phyloP scores from a whole-genome alignment of 2,113 vertebrate genomes.

The Clarias batrachus region DNA sequence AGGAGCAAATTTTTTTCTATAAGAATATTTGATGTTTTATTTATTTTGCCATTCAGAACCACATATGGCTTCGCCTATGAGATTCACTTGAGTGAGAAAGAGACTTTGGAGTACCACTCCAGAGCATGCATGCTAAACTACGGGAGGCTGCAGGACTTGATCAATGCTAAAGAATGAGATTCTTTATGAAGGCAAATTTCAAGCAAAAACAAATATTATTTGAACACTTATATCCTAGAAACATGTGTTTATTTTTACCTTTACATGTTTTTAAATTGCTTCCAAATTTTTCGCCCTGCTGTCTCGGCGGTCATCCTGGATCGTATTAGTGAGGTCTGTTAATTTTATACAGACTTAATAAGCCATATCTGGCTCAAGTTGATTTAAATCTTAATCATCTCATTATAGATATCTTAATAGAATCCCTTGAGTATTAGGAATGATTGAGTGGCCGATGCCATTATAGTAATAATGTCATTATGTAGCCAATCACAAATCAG shows the following conservation, averaged over 20 bases:
- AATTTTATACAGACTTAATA: neutral
- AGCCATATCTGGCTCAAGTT: neutral
- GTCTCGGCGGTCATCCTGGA: neutral
- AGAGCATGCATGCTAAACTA: neutral
- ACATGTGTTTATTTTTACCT: too few species aligned
- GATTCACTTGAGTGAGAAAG: neutral
- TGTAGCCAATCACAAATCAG: slow-evolving; percentile 4
- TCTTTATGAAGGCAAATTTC: neutral
- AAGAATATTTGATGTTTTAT: too few species aligned
- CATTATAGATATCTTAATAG: neutral
- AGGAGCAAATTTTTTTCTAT: too few species aligned
- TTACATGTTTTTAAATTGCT: too few species aligned
- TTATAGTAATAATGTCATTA: slow-evolving; percentile 16
- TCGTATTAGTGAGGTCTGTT: neutral
- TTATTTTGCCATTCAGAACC: too few species aligned
- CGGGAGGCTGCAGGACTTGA: neutral
- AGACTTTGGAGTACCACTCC: neutral
- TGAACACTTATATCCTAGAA: neutral
- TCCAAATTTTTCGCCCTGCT: neutral
- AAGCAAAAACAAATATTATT: neutral
- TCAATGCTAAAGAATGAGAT: neutral
- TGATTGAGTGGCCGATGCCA: neutral
- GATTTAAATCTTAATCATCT: neutral
- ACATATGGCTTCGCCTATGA: neutral
- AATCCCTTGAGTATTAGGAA: neutral